Evolutionary conservation across 2,113 vertebrate species (phyloP).

Genomic region (Noctilio leporinus): DNA sequence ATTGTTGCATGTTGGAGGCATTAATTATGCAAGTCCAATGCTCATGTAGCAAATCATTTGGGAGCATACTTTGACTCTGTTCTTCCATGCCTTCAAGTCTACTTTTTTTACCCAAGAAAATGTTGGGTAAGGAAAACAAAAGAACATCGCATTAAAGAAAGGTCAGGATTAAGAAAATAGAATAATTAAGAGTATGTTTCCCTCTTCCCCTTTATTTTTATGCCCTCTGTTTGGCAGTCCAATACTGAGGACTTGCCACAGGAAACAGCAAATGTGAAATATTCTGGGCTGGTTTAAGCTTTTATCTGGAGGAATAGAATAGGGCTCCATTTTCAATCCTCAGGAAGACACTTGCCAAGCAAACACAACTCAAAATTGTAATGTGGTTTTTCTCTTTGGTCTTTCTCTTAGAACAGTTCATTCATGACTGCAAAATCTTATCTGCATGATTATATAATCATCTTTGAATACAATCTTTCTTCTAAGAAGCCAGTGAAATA

Average conservation of each 20-base stretch:
- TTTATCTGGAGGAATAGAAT: not conserved
- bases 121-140: not conserved
- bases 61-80: not conserved
- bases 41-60: not conserved
- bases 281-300: not conserved
- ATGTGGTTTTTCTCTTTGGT: not conserved
- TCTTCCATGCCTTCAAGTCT: not conserved
- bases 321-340: slow-evolving; percentile 5
- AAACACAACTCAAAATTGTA: not conserved
- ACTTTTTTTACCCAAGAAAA: not conserved
- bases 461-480: slow-evolving; percentile 75
- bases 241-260: slow-evolving; percentile 46
- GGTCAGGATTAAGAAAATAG: slow-evolving; percentile 4
- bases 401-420: slow-evolving; percentile 42
- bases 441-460: slow-evolving; percentile 81
- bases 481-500: slow-evolving; percentile 77
- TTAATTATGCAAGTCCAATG: not conserved
- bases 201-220: not conserved
- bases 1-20: not conserved
- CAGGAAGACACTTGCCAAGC: slow-evolving; percentile 18
- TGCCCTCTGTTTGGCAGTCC: not conserved
- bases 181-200: not conserved
- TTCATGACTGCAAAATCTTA: slow-evolving; percentile 70
- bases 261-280: slow-evolving; percentile 38
- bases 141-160: not conserved